Evolutionary conservation across 2,888 invertebrate genomes (phyloP), one percentile per base, ranked within the genome.

Genomic region (Agrilus biguttatus): DNA sequence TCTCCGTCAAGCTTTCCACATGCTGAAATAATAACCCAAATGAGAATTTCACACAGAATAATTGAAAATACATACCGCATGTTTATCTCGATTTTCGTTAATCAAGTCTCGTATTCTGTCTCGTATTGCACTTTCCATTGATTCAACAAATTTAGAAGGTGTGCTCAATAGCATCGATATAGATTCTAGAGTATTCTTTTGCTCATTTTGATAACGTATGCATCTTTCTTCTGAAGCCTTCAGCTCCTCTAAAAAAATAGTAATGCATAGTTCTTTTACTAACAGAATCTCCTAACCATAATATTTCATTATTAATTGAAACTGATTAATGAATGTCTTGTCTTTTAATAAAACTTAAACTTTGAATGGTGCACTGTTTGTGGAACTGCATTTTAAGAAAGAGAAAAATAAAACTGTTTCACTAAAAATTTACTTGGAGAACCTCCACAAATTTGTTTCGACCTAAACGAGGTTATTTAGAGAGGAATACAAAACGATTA

Each of bases 21-120:
- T 83, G 83, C 86, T 87, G 53, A 40, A 45, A 45, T 37, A 17
- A n/a, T 36, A 12, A 37, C 23, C 4, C 12, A 17, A 17, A 13
- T 14, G 5, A 12, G 37, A 6, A 14, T 40, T 13, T 28, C 10
- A 10, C 28, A 28, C 28, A 10, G 4, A 8, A 28, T 2, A 10
- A 10, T 3, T 10, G 10, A 28, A 28, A 28, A 32, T 17, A 63
- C 72, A 65, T 72, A 86, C 88, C 64, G 79, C 71, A 53, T 75
- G 69, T 68, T 81, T 80, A 49, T 84, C 82, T 62, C 86, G 84
- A 61, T 81, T 81, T 45, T 88, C 87, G 45, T 73, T 75, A 23
- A 86, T 66, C 37, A 85, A 72, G 62, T 88, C 86, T 14, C 84
- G 71, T 42, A 87, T 75, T 49, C 84, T 74, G 48, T 88, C 87